A percentile compares a stretch with the other conserved stretches of the same genome.
These are phyloP conservation scores for Clinocottus analis DNA, from an alignment of 2,113 vertebrate genomes.

Conservation along the genomic window DNA sequence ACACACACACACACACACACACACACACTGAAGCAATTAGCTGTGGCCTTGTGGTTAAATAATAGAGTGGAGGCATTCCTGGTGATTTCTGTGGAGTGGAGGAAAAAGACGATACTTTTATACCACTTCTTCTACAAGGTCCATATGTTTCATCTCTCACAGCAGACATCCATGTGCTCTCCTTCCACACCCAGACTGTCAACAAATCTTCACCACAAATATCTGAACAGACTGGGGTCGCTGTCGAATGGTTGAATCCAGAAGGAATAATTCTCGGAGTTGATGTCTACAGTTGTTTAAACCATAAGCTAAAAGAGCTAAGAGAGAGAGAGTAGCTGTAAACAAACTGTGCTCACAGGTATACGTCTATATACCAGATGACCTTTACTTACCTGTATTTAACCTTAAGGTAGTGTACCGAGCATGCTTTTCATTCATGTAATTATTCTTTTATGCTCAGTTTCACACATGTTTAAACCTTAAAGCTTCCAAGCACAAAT, in stretches of 20 bases:
- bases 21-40: slow-evolving; percentile 80
- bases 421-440: slow-evolving; percentile 3
- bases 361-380: neutral
- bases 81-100: slow-evolving; percentile 67
- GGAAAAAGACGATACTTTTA: slow-evolving; percentile 69
- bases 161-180: slow-evolving; percentile 41
- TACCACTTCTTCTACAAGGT: slow-evolving; percentile 58
- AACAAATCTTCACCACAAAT: slow-evolving; percentile 61
- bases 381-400: slow-evolving; percentile 28
- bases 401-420: neutral
- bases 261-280: slow-evolving; percentile 8
- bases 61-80: slow-evolving; percentile 68
- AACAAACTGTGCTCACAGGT: neutral
- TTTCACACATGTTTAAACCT: slow-evolving; percentile 24
- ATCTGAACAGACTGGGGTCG: slow-evolving; percentile 35
- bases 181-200: slow-evolving; percentile 59
- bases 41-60: slow-evolving; percentile 75
- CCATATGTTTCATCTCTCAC: slow-evolving; percentile 66
- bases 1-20: slow-evolving; percentile 34
- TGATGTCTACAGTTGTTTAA: slow-evolving; percentile 19
- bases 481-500: slow-evolving; percentile 24
- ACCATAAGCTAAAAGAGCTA: slow-evolving; percentile 22
- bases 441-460: slow-evolving; percentile 20
- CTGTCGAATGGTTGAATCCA: slow-evolving; percentile 14
- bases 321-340: slow-evolving; percentile 2